Conservation (phyloP, 1,140 invertebrate species). For the Parapsyche elsis region DNA sequence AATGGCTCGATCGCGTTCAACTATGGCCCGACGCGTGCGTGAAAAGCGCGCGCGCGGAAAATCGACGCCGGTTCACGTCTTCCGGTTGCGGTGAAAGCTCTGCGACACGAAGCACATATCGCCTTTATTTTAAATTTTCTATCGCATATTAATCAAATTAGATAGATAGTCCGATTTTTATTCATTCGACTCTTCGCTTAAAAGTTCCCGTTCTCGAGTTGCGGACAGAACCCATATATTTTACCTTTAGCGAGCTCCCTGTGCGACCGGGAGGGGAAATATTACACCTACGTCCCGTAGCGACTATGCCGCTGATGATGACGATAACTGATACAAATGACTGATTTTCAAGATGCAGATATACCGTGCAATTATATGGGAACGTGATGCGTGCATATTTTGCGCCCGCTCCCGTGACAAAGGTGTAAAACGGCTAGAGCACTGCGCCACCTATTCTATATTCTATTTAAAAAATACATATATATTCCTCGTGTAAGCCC, state of each 20-base stretch:
- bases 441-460: too few species aligned
- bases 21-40: neutral
- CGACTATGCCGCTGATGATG: conserved; percentile 43
- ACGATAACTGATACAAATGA: conserved; percentile 54
- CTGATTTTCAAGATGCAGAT: conserved; percentile 47
- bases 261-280: conserved; percentile 38
- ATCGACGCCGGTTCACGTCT: neutral
- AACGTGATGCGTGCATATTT: conserved; percentile 37
- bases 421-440: neutral
- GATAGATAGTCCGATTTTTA: too few species aligned
- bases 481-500: too few species aligned
- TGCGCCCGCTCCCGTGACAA: conserved; percentile 22
- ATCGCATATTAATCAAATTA: too few species aligned
- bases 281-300: conserved; percentile 43
- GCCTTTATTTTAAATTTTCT: too few species aligned
- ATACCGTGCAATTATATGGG: conserved; percentile 45
- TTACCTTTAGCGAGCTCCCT: conserved; percentile 45
- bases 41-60: conserved; percentile 1
- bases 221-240: conserved; percentile 55
- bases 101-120: too few species aligned
- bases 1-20: neutral
- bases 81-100: neutral
- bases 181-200: too few species aligned
- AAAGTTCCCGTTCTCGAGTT: too few species aligned
- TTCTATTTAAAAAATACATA: too few species aligned